Conservation (phyloP, 1,140 invertebrate genomes). For the Whitmania pigra region DNA sequence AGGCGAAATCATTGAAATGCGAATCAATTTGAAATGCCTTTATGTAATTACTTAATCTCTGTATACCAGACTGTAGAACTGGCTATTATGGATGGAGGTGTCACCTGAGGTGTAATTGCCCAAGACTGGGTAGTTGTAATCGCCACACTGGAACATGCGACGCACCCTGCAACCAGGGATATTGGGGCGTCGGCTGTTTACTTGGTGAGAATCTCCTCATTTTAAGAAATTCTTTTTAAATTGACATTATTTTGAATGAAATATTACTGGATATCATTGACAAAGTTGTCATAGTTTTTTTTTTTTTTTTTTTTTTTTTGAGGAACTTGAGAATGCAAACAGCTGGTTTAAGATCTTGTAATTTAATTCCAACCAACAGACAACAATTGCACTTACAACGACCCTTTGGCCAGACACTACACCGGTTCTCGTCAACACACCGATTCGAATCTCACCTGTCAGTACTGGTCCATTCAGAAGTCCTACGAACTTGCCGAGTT, state of each 20-base stretch:
- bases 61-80: slow-evolving; percentile 17
- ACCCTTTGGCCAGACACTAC: slow-evolving; percentile 9
- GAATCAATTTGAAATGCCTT: too few relatives aligned
- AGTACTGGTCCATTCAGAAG: slow-evolving; percentile 10
- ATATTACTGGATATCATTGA: background rate
- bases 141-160: slow-evolving; percentile 15
- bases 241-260: background rate
- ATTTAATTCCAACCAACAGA: slow-evolving; percentile 3
- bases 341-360: background rate
- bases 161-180: background rate
- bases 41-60: slow-evolving; percentile 2
- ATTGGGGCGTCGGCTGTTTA: slow-evolving; percentile 22
- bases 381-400: slow-evolving; percentile 23
- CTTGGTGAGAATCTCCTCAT: slow-evolving; percentile 6
- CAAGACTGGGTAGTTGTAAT: slow-evolving; percentile 6
- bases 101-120: slow-evolving; percentile 17
- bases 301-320: background rate
- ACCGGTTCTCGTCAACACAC: slow-evolving; percentile 3
- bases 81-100: slow-evolving; percentile 23
- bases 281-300: background rate
- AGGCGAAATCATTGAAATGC: too few relatives aligned
- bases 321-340: background rate
- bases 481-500: background rate
- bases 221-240: background rate
- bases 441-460: slow-evolving; percentile 7